phyloP scores from a whole-genome alignment of 2,797 vertebrate genomes.

The Octomys mimax region DNA sequence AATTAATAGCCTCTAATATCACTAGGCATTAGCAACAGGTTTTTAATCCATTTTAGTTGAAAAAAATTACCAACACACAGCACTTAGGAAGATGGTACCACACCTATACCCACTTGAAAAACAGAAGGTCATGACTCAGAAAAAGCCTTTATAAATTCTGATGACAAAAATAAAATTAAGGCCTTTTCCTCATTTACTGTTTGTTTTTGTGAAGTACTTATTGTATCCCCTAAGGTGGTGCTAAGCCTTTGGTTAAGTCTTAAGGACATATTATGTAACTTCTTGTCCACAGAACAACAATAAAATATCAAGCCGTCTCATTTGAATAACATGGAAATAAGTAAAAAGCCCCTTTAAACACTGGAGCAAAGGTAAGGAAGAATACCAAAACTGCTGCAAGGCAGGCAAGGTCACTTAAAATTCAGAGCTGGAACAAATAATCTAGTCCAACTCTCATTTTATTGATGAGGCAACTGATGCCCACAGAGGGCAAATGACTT shows the following conservation, averaged over 20 bases:
- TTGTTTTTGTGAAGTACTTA: neutral
- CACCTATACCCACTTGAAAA: constrained; percentile 46
- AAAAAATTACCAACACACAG: constrained; percentile 24
- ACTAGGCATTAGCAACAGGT: constrained; percentile 56
- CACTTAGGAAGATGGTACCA: constrained; percentile 51
- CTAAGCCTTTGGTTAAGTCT: constrained; percentile 78
- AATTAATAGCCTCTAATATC: constrained; percentile 63
- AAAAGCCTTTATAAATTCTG: constrained; percentile 59
- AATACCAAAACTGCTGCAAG: constrained; percentile 64
- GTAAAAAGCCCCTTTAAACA: constrained; percentile 73
- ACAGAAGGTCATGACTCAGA: constrained; percentile 51
- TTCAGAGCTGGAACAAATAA: constrained; percentile 71
- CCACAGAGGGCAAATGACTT: constrained; percentile 64
- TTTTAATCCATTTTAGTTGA: constrained; percentile 63
- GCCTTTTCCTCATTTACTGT: neutral
- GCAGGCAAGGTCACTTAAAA: constrained; percentile 80
- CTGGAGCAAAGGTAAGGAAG: constrained; percentile 59
- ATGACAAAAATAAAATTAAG: constrained; percentile 65
- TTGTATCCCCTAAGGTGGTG: constrained; percentile 64
- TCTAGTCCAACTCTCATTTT: constrained; percentile 73
- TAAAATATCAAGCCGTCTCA: constrained; percentile 73
- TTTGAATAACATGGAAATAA: constrained; percentile 57
- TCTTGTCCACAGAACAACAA: constrained; percentile 70
- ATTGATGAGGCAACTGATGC: constrained; percentile 78
- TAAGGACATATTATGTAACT: constrained; percentile 76